Evolutionary conservation across 2,888 invertebrate species (phyloP).

Genomic region (Falcaria lacertinaria): DNA sequence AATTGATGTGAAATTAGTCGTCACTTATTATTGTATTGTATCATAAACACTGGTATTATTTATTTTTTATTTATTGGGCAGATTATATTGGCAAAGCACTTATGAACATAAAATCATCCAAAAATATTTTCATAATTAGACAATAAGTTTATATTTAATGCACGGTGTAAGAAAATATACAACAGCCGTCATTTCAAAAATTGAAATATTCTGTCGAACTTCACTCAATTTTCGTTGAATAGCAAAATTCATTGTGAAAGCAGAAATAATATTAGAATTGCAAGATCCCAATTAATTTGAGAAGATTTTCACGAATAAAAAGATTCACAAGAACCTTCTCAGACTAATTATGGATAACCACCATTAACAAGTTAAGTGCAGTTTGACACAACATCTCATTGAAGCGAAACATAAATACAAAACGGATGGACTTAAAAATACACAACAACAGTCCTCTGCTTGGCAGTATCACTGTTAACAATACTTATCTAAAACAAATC

Average conservation of each 20-base stretch:
- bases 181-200: no score
- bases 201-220: constrained; percentile 73
- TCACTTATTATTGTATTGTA: constrained; percentile 1
- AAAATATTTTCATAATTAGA: constrained; percentile 18
- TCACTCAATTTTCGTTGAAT: constrained; percentile 66
- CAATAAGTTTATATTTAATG: constrained; percentile 2
- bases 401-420: constrained; percentile 41
- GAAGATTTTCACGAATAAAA: constrained; percentile 13
- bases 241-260: constrained; percentile 55
- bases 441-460: constrained; percentile 76
- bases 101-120: constrained; percentile 26
- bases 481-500: constrained; percentile 62
- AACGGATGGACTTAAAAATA: constrained; percentile 74
- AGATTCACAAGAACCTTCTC: constrained; percentile 14
- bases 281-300: constrained; percentile 38
- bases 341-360: constrained; percentile 56
- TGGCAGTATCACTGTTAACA: constrained; percentile 75
- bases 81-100: constrained; percentile 17
- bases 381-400: constrained; percentile 76
- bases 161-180: constrained; percentile 1
- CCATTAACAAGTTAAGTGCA: constrained; percentile 77
- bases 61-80: neutral
- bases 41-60: constrained; percentile 11
- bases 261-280: constrained; percentile 45
- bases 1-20: constrained; percentile 26